These are phyloP conservation scores for Ophiothrix spiculata DNA, from an alignment of 35 echinoderm and acorn worm species.

Conservation along the genomic window DNA sequence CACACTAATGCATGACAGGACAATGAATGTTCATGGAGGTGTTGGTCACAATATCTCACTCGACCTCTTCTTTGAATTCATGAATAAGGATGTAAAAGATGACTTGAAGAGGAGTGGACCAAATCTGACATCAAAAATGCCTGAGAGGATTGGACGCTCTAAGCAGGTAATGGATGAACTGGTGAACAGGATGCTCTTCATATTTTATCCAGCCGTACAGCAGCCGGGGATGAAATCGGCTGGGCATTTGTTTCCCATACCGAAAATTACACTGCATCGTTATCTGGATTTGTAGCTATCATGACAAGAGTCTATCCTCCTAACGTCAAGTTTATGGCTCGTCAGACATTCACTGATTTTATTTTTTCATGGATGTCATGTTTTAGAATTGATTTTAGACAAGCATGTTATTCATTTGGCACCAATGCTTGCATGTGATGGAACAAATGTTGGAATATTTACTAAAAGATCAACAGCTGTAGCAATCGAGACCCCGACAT, in stretches of 20 bases:
- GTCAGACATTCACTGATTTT: neutral
- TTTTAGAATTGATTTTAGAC: neutral
- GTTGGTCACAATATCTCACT: slow-evolving; percentile 5
- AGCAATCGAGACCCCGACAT: neutral
- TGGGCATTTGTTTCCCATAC: no score
- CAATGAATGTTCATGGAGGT: neutral
- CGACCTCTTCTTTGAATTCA: neutral
- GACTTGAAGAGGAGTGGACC: slow-evolving; percentile 2
- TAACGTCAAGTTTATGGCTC: neutral
- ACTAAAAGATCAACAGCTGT: neutral
- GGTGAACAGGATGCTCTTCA: neutral
- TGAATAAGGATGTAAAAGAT: neutral
- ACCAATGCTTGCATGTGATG: no score
- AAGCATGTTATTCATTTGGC: neutral
- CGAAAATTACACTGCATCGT: no score
- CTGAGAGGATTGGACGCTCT: neutral
- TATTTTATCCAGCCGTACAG: no score
- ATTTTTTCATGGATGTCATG: neutral
- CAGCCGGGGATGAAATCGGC: no score
- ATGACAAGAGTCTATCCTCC: no score
- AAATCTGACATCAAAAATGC: neutral
- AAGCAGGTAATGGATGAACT: neutral
- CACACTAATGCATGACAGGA: neutral
- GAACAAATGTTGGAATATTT: no score
- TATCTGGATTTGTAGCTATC: no score